Evolutionary conservation across 2,888 invertebrate species (phyloP), one percentile per base, ranked within the genome.

Genomic region (Buathra laborator): DNA sequence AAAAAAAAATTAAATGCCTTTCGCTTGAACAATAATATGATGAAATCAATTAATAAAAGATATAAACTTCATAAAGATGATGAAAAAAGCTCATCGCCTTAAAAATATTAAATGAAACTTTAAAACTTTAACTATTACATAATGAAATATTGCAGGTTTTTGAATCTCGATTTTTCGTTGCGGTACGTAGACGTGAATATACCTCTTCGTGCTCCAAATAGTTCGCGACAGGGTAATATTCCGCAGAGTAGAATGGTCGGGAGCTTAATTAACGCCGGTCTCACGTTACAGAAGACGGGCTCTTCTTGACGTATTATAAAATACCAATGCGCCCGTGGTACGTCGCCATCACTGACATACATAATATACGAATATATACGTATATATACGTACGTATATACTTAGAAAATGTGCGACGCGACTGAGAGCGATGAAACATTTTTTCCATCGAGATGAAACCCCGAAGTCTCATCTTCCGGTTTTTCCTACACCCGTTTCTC

Each of bases 221-320:
- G 46, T 48, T 19, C 16, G 51, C 24, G 48, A 51, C 46, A 14
- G 24, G 46, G n/a, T 24, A 48, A 24, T 24, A 29, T 48, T 7
- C 14, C 29, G 48, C 29, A 43, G 48, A 51, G 51, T 24, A 68
- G 46, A 68, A 68, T 68, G 24, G 48, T n/a, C 68, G 14, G 48
- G n/a, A 48, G 48, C 29, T 51, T 68, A 46, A 68, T 68, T 68
- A 68, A 68, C 48, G 46, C n/a, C 48, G 14, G 14, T 29, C 68
- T 51, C 32, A n/a, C 48, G 48, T 48, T 29, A 48, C 48, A 29
- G 68, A 29, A 68, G 48, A 68, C 68, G 29, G 29, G 14, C 43
- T 24, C 68, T 46, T 51, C 48, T 68, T 29, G 48, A 68, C 29
- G 46, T 48, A 68, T 68, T 68, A 48, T 68, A 68, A 10, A 62